Evolutionary conservation across 2,888 invertebrate genomes (phyloP).

Genomic region (Ectropis crepuscularia): DNA sequence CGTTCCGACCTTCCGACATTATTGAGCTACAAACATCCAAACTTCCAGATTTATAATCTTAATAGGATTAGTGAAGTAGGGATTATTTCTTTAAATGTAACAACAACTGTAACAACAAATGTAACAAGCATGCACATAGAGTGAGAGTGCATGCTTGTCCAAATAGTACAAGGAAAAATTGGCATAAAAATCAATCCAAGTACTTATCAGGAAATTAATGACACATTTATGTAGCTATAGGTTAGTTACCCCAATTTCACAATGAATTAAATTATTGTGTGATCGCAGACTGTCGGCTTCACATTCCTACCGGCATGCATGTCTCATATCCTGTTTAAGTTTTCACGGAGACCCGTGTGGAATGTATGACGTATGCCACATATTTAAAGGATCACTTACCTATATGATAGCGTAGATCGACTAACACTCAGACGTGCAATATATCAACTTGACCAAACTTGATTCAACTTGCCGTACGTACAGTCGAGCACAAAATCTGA

Average conservation of each 20-base stretch:
- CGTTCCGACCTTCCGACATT: no score
- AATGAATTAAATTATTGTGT: constrained; percentile 15
- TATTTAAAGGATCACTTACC: constrained; percentile 25
- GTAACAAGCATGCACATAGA: no score
- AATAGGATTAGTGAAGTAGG: no score
- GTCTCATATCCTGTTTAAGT: constrained; percentile 24
- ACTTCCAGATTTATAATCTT: no score
- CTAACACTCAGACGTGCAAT: constrained; percentile 12
- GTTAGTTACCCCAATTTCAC: constrained; percentile 15
- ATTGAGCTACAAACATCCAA: no score
- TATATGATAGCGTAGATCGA: constrained; percentile 12
- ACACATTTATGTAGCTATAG: neutral
- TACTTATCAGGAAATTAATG: no score
- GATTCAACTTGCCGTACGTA: constrained; percentile 14
- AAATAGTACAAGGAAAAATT: no score
- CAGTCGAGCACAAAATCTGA: neutral
- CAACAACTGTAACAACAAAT: no score
- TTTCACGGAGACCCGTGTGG: constrained; percentile 3
- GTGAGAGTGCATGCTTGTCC: no score
- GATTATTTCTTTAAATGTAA: no score
- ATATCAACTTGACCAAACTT: constrained; percentile 19
- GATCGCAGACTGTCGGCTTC: constrained; percentile 11
- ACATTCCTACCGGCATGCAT: constrained; percentile 24
- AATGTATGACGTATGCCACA: constrained; percentile 16
- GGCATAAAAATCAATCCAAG: no score